Evolutionary conservation across 2,113 vertebrate species (phyloP), one percentile per base, ranked within the genome.

Genomic region (Phalacrocorax carbo): DNA sequence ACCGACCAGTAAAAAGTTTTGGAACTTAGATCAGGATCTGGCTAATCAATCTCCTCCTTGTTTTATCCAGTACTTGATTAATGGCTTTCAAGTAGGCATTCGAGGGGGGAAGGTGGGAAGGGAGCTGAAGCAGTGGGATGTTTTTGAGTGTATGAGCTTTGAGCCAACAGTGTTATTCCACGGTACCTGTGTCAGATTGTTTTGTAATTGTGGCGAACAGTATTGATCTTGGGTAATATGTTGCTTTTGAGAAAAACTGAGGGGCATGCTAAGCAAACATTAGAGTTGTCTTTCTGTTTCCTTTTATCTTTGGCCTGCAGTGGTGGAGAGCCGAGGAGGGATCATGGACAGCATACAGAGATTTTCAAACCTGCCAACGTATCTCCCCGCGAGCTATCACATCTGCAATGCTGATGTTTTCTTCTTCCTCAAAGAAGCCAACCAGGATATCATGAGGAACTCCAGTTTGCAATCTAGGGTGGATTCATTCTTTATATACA

Each of bases 371-470:
- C 98, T 99, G 21, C 99, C 99, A 2, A 98, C 98, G 0, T 99
- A 99, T 82, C 98, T 99, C 51, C 99, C 99, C 0, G 97, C 98
- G 2, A 98, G 97, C 86, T 98, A 98, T 87, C 98, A 97, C 58
- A 69, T 99, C 46, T 98, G 94, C 26, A 98, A 98, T 0, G 98
- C 98, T 1, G 99, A 99, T 48, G 94, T 98, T 29, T 98, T 98
- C 93, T 99, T 99, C 98, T 99, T 99, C 95, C 98, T 99, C 46
- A 99, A 99, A 58, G 99, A 99, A 94, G 98, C 98, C 96, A 98
- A 99, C 96, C 99, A 99, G 98, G 99, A 99, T 88, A 98, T 99
- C 62, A 99, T 98, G 97, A 98, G 99, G 68, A 99, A 99, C 36
- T 98, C 99, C 96, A 99, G 99, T 96, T 97, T 99, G 94, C 99